These are phyloP conservation scores for Chloroclysta siterata DNA, from an alignment of 2,888 invertebrate species.

Conservation along the genomic window DNA sequence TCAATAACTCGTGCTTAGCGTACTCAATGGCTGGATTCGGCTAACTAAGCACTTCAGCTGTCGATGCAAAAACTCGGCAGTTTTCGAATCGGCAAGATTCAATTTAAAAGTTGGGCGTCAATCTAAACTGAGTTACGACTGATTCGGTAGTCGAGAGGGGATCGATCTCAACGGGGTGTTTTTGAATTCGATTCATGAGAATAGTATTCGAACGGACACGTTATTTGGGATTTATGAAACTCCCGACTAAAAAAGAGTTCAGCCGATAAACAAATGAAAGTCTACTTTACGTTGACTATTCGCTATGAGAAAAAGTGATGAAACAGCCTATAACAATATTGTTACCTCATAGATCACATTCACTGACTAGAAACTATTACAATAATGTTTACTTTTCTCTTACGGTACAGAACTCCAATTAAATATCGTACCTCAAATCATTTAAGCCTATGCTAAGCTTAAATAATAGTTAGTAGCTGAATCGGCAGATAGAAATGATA, in stretches of 20 bases:
- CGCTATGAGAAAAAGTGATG: too few relatives aligned
- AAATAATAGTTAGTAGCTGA: too few relatives aligned
- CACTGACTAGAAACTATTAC: too few relatives aligned
- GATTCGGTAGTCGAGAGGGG: conserved; percentile 7
- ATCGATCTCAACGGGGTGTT: conserved; percentile 4
- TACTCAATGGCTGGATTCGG: conserved; percentile 11
- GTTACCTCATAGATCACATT: too few relatives aligned
- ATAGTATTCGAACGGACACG: neutral
- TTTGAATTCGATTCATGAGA: conserved; percentile 3
- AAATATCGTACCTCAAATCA: too few relatives aligned
- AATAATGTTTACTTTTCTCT: too few relatives aligned
- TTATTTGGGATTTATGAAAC: neutral
- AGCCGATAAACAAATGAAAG: too few relatives aligned
- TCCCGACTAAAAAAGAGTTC: neutral
- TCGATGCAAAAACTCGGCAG: conserved; percentile 15
- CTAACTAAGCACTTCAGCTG: conserved; percentile 18
- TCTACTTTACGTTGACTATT: too few relatives aligned
- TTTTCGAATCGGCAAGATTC: conserved; percentile 21
- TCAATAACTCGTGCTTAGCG: neutral
- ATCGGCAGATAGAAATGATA: neutral
- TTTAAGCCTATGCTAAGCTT: too few relatives aligned
- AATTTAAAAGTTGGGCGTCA: conserved; percentile 33
- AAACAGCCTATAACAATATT: too few relatives aligned
- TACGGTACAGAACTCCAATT: too few relatives aligned
- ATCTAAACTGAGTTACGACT: conserved; percentile 27